Conservation (phyloP, 1,140 invertebrate species). For the Caenorhabditis elegans region DNA sequence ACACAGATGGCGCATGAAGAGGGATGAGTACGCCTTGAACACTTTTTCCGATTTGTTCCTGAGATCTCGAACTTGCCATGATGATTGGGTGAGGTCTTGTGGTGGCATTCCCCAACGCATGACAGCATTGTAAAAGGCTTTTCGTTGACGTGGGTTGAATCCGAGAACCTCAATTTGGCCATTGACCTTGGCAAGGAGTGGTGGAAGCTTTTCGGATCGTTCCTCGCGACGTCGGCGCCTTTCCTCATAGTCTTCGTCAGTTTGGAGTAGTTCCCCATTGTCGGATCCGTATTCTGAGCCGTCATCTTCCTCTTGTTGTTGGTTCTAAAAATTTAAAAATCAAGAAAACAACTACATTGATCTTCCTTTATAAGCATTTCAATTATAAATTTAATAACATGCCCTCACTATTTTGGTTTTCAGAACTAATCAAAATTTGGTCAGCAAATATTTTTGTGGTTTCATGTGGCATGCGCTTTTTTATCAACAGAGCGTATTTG, state of each 20-base stretch:
- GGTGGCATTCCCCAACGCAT: constrained; percentile 99
- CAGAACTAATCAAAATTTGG: too few relatives aligned
- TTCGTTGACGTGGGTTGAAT: constrained; percentile 94
- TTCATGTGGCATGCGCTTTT: too few relatives aligned
- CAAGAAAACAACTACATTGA: too few relatives aligned
- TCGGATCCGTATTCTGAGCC: constrained; percentile 74
- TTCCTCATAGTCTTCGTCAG: constrained; percentile 81
- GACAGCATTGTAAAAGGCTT: constrained; percentile 97
- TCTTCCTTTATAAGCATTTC: too few relatives aligned
- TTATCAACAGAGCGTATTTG: too few relatives aligned
- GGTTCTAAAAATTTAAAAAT: neutral
- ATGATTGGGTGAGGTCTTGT: constrained; percentile 92
- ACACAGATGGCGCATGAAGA: constrained; percentile 98
- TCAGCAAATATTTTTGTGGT: too few relatives aligned
- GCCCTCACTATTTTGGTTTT: too few relatives aligned
- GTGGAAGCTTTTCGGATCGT: too few relatives aligned
- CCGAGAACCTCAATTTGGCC: constrained; percentile 77
- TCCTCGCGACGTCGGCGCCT: constrained; percentile 72
- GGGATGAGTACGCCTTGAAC: constrained; percentile 94
- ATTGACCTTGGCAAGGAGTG: constrained; percentile 21
- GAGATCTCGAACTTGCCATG: constrained; percentile 87
- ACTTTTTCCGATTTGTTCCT: constrained; percentile 95
- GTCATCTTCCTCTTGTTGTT: constrained; percentile 25
- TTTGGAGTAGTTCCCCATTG: constrained; percentile 72
- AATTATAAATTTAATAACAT: too few relatives aligned